Evolutionary conservation across 2,113 vertebrate species (phyloP).

Genomic region (Prinia subflava): DNA sequence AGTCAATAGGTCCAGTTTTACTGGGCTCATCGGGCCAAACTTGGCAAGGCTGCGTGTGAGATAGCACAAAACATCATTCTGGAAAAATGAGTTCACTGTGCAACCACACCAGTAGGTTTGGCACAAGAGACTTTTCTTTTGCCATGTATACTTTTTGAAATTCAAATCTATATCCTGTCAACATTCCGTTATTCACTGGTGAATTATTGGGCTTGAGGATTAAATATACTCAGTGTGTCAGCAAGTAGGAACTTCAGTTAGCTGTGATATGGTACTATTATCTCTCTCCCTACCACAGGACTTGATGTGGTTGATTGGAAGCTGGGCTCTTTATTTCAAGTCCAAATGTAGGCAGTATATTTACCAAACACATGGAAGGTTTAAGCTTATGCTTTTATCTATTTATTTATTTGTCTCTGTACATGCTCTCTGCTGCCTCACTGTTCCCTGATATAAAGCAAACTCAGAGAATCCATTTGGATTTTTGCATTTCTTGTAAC

Average conservation of each 20-base stretch:
- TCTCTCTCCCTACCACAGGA: background rate
- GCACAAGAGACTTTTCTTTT: background rate
- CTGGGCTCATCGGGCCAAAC: background rate
- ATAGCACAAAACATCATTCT: background rate
- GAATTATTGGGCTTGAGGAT: background rate
- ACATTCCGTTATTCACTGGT: background rate
- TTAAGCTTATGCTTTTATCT: background rate
- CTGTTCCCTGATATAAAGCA: background rate
- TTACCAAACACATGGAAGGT: background rate
- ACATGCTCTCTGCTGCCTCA: background rate
- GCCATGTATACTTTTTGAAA: background rate
- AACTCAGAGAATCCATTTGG: background rate
- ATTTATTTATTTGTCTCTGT: background rate
- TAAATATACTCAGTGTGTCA: background rate
- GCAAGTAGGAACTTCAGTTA: background rate
- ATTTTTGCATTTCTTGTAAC: background rate
- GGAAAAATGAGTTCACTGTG: background rate
- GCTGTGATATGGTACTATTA: background rate
- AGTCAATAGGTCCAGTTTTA: background rate
- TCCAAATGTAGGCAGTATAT: background rate
- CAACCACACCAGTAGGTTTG: background rate
- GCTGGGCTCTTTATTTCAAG: background rate
- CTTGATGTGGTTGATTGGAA: background rate
- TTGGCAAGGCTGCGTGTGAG: background rate
- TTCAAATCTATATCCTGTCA: background rate